Base-by-base conservation (phyloP, 2,113 vertebrate species). In the Phrynosoma blainvillii region DNA sequence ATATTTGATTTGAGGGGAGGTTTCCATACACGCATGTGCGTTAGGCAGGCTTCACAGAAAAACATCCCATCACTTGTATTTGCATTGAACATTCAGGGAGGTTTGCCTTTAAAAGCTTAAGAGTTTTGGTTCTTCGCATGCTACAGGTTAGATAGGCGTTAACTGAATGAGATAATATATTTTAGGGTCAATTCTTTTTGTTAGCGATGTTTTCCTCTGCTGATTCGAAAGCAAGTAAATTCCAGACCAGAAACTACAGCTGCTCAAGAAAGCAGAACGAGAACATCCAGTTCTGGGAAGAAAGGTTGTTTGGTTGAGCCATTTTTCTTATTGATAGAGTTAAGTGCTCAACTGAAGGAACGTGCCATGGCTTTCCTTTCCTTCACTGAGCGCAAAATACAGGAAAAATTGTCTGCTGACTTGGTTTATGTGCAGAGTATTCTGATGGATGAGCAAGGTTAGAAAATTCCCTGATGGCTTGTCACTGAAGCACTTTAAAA, bases 231-330 rank as follows among this genome's bases (percentile, higher is more conserved):
- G 18, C 71, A 73, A 68, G 42, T n/a, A 13, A 78, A 36, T 65
- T 32, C 36, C 21, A 40, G 76, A 21, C 25, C 13, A 1, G 6
- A 62, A 12, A n/a, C 77, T 83, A 32, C 36, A 52, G 40, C 52
- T 82, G 42, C 25, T 89, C 82, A 36, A 59, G 4, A 47, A 52
- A 66, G 32, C 52, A 47, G 74, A n/a, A 70, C 73, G 32, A 0
- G 12, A 52, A 74, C 70, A 56, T 59, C 10, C 70, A 62, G n/a
- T 56, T 78, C 7, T 75, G 56, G 52, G 27, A 12, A 56, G 13
- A 6, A 54, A 0, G n/a, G 21, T 20, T 82, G 14, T 54, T 52
- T 0, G 2, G 14, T 7, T 47, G 47, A 47, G 0, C 54, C 40
- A 11, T 27, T 56, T 5, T 70, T 36, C 32, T 79, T 78, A 42